Percentiles rank a stretch among this genome's conserved stretches.
phyloP scores from a whole-genome alignment of 1,140 invertebrate species.

The Caenorhabditis brenneri region DNA sequence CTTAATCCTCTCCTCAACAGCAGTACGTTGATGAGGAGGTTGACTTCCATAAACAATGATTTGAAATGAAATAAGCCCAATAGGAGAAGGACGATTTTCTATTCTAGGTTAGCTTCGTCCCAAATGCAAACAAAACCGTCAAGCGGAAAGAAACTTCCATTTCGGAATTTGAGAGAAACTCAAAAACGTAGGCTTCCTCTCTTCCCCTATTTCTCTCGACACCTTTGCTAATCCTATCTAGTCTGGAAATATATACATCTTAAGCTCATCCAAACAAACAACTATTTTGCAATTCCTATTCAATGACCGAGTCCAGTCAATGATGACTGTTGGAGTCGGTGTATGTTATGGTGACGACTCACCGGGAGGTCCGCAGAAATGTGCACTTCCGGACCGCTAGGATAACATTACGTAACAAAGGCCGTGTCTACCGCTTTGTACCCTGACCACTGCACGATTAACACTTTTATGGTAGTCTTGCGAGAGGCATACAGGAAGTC shows the following conservation, averaged over 20 bases:
- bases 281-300: neutral
- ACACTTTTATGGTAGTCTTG: constrained; percentile 8
- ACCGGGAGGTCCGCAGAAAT: constrained; percentile 34
- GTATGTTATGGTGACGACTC: neutral
- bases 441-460: constrained; percentile 30
- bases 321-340: neutral
- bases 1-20: neutral
- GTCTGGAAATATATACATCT: constrained; percentile 4
- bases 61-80: neutral
- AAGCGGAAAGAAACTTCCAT: constrained; percentile 39
- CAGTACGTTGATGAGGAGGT: constrained; percentile 2
- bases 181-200: neutral
- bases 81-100: neutral
- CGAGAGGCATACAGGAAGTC: neutral
- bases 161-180: constrained; percentile 38
- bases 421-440: neutral
- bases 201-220: neutral
- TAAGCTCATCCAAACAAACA: neutral
- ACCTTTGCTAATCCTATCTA: neutral
- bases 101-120: constrained; percentile 29
- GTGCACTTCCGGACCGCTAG: constrained; percentile 30
- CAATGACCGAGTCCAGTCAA: neutral
- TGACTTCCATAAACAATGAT: constrained; percentile 26
- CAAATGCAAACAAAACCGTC: constrained; percentile 38
- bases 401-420: constrained; percentile 42